Base-by-base conservation (phyloP, 2,113 vertebrate species). In the Aptenodytes patagonicus region DNA sequence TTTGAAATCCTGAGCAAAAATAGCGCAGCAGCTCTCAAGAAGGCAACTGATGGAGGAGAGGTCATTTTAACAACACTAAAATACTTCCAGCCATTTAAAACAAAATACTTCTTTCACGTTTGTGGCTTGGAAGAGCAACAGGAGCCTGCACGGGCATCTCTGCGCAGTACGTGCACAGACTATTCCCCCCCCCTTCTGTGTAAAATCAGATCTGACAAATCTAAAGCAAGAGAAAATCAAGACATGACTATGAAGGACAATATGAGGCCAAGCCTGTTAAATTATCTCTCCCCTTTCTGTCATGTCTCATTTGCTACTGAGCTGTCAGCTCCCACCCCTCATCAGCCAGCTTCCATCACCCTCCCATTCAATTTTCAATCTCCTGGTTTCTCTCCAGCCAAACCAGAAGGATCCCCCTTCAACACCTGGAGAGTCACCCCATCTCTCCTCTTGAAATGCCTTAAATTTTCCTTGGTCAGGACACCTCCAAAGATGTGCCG, bases 131-230 rank as follows among this genome's bases (percentile, higher is more conserved):
- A 66, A 61, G 60, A 95, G 95, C 93, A 96, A 96, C 89, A 96
- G 95, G 91, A 6, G 4, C 60, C 93, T 16, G n/a, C 14, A 24
- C 1, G 1, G 79, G 40, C 76, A 86, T 31, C 76, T 70, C 72
- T 22, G 61, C 0, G 0, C 57, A 31, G 79, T 38, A 36, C 6
- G 7, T 0, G 32, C 0, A 46, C 85, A 62, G 64, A 57, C 3
- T 24, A 2, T 21, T 20, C 8, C 75, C 47, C 52, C 44, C 80
- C 32, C 10, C 71, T 65, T 17, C 91, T 77, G 38, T 76, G 82
- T 72, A 94, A 96, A 96, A 97, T 96, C 96, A 94, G 25, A 94
- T 83, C 93, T 96, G 96, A 96, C 96, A 96, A 96, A 97, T 64
- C 70, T 54, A 77, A 96, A 93, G 85, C 95, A 86, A 70, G 95